Base-by-base conservation (phyloP, 2,797 vertebrate species). In the Staurois parvus region DNA sequence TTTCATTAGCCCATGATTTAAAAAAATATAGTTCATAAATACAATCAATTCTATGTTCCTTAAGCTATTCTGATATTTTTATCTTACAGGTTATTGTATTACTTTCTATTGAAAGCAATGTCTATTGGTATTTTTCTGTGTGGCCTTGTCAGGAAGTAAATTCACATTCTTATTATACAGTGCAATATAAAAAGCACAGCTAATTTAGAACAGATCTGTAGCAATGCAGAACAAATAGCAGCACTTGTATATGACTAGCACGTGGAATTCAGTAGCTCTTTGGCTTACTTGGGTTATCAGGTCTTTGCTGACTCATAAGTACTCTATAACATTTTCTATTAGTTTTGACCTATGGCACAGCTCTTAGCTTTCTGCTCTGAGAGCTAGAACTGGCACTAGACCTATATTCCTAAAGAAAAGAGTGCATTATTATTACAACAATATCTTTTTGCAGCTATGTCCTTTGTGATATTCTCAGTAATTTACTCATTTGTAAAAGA, bases 261-360 rank as follows among this genome's bases (percentile, higher is more conserved):
- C 52, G 12, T 56, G n/a, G 12, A 62, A 72, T 72, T 56, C 19
- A 72, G 68, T 59, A 59, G 79, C 28, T 80, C 24, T 80, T 24
- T 81, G 45, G 30, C 56, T 72, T 81, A 70, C 48, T 81, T 32
- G 17, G 30, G 79, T 81, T 81, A 81, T 81, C 68, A 13, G 17
- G 29, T 37, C 28, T 45, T 72, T 72, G 79, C 67, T 81, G 79
- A 72, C 68, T 72, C 79, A 80, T 70, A 66, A 81, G 11, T 81
- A 34, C 48, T 81, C 19, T 59, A 34, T 81, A 30, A 72, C 56
- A 72, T 80, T 30, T 80, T 80, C 78, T 80, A 52, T 80, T 80
- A 48, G 66, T 56, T 48, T 69, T 80, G 66, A 70, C 78, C 79
- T 59, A 56, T 81, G 79, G 6, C 52, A 30, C 48, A 59, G 48